phyloP scores from a whole-genome alignment of 2,888 invertebrate species.

The Notodromas monacha region DNA sequence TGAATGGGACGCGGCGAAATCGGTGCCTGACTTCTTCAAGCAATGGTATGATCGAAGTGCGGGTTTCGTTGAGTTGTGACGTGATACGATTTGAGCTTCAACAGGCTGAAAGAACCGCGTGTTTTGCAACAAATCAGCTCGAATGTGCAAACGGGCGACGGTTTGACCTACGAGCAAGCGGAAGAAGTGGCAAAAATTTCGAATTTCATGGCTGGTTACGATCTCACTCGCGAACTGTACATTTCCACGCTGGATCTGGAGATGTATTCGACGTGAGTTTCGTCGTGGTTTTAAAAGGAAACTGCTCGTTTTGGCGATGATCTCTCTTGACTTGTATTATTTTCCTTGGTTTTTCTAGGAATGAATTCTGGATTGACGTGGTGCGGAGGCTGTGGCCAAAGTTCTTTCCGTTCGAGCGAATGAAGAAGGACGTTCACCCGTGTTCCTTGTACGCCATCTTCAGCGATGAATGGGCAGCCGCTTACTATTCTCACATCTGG shows the following conservation, averaged over 20 bases:
- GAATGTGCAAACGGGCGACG: too few relatives aligned
- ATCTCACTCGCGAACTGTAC: conserved; percentile 49
- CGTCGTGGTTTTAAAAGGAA: too few relatives aligned
- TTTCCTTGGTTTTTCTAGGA: conserved; percentile 36
- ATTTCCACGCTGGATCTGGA: conserved; percentile 47
- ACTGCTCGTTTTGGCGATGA: too few relatives aligned
- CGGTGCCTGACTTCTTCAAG: conserved; percentile 45
- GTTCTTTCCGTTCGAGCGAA: conserved; percentile 37
- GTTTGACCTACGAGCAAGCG: too few relatives aligned
- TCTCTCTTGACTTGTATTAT: conserved; percentile 47
- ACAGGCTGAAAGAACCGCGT: too few relatives aligned
- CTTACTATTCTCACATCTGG: conserved; percentile 53
- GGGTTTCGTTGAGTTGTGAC: background rate
- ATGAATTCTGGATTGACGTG: conserved; percentile 48
- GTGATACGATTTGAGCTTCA: too few relatives aligned
- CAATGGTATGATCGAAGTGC: conserved; percentile 23
- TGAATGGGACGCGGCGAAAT: conserved; percentile 71
- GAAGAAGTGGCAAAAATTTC: too few relatives aligned
- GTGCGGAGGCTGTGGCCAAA: conserved; percentile 43
- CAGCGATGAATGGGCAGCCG: conserved; percentile 46
- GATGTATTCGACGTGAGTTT: too few relatives aligned
- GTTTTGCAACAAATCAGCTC: too few relatives aligned
- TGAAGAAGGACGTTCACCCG: conserved; percentile 46
- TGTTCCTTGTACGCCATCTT: conserved; percentile 55
- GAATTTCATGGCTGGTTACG: too few relatives aligned